A percentile compares a stretch with the other conserved stretches of the same genome.
Conservation (phyloP, 2,113 vertebrate genomes). For the Agapornis roseicollis region DNA sequence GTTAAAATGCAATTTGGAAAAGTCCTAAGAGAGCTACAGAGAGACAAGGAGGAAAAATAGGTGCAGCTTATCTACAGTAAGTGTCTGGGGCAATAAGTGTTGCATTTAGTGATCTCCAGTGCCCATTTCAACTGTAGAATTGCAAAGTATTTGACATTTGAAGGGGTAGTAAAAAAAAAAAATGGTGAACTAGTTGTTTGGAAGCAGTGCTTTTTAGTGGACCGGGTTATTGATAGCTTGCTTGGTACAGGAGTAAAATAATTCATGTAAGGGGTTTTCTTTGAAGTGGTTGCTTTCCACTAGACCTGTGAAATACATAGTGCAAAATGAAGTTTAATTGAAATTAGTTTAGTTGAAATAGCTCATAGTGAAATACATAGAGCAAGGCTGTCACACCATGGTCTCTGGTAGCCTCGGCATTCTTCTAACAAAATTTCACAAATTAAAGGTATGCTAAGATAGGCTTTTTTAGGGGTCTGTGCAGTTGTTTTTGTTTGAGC, state of each 20-base stretch:
- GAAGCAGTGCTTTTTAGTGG: neutral
- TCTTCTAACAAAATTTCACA: neutral
- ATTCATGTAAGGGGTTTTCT: neutral
- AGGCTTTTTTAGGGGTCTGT: neutral
- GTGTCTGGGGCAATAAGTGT: neutral
- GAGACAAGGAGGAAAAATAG: neutral
- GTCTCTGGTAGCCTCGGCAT: neutral
- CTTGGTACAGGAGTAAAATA: neutral
- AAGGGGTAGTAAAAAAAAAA: neutral
- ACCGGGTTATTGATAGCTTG: neutral
- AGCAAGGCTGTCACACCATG: neutral
- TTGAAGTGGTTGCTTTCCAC: neutral
- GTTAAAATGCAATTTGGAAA: neutral
- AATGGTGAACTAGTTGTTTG: neutral
- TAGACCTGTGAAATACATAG: neutral
- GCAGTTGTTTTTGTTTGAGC: neutral
- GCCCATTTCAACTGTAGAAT: neutral
- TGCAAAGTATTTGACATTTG: neutral
- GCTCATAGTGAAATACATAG: neutral
- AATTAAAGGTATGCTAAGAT: neutral
- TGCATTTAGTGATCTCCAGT: neutral
- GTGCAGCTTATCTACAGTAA: neutral
- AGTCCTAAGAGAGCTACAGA: neutral
- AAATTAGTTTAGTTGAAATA: too few relatives aligned
- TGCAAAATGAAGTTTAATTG: neutral